phyloP scores from a whole-genome alignment of 2,113 vertebrate species.

The Otus sunia region DNA sequence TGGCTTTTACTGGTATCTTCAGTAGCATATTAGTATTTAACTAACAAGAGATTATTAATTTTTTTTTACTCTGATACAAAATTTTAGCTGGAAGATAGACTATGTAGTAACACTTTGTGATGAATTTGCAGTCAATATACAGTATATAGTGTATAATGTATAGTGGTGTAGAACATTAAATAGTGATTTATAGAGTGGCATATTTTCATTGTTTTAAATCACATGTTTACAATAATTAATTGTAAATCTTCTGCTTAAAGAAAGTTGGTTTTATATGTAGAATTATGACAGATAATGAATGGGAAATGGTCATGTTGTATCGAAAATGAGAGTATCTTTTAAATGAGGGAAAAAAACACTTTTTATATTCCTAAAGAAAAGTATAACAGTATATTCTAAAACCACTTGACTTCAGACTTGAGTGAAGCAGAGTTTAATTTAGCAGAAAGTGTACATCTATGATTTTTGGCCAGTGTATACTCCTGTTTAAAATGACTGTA shows the following conservation, averaged over 20 bases:
- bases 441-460: neutral
- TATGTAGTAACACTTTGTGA: neutral
- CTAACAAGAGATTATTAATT: neutral
- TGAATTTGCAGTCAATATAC: neutral
- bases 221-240: neutral
- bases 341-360: neutral
- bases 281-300: neutral
- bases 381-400: neutral
- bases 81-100: neutral
- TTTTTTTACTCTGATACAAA: neutral
- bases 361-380: neutral
- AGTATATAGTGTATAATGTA: neutral
- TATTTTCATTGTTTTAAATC: neutral
- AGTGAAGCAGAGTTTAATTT: neutral
- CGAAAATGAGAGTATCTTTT: neutral
- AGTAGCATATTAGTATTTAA: neutral
- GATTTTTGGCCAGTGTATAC: neutral
- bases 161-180: neutral
- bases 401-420: neutral
- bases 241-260: neutral
- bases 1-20: neutral
- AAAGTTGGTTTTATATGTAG: neutral
- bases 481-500: neutral
- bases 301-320: neutral
- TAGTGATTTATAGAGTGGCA: neutral